Conservation (phyloP, 2,113 vertebrate genomes). For the Tonatia bakeri region DNA sequence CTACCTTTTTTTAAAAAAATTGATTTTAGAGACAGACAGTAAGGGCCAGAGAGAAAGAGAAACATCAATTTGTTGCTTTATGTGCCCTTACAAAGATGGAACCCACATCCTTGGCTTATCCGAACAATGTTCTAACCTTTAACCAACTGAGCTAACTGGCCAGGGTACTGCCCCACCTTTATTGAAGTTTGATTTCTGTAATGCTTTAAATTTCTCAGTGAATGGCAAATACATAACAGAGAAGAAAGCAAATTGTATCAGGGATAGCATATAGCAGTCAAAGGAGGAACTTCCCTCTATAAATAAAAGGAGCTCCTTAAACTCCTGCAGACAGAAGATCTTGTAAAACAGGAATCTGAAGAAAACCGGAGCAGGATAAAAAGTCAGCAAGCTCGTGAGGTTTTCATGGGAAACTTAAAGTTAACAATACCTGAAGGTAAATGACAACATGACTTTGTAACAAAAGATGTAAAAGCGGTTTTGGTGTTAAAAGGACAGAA, state of each 20-base stretch:
- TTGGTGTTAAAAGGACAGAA: conserved; percentile 1
- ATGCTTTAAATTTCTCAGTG: conserved; percentile 15
- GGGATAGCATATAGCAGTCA: background rate
- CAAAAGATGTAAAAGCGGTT: background rate
- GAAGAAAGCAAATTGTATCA: conserved; percentile 19
- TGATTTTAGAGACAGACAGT: too few species aligned
- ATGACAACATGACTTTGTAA: conserved; percentile 6
- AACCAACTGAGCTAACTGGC: too few species aligned
- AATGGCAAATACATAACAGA: background rate
- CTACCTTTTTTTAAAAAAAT: background rate
- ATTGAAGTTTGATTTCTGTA: background rate
- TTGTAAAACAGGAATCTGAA: background rate
- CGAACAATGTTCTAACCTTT: too few species aligned
- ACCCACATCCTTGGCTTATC: too few species aligned
- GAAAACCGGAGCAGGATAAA: background rate
- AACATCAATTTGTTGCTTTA: too few species aligned
- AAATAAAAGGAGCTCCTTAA: background rate
- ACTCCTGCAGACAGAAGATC: background rate
- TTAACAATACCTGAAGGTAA: background rate
- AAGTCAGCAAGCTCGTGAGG: background rate
- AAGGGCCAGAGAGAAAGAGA: too few species aligned
- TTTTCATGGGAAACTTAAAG: background rate
- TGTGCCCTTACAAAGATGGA: too few species aligned
- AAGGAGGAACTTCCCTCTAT: background rate
- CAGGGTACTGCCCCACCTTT: background rate